These are phyloP conservation scores for Hippolais icterina DNA, from an alignment of 2,113 vertebrate genomes.

Conservation along the genomic window DNA sequence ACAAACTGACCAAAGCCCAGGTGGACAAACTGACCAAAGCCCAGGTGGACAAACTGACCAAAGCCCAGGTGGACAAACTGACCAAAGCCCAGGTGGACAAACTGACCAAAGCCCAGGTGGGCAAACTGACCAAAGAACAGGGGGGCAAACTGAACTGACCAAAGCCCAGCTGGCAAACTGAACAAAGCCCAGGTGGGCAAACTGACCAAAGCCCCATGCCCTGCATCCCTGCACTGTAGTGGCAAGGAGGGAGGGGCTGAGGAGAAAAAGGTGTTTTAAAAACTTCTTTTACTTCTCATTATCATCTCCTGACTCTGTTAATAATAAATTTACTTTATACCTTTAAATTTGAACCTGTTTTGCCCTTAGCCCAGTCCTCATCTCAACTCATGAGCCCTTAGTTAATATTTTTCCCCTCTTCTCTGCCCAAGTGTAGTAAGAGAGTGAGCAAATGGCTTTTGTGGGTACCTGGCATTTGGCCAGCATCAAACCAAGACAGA, in stretches of 20 bases:
- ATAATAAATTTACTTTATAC: neutral
- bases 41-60: too few relatives aligned
- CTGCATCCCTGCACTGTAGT: neutral
- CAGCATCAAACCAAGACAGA: neutral
- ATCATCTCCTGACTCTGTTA: neutral
- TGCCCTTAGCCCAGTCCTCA: neutral
- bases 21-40: too few relatives aligned
- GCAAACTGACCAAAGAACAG: too few relatives aligned
- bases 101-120: too few relatives aligned
- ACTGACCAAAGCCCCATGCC: neutral
- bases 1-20: neutral
- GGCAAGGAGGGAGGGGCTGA: neutral
- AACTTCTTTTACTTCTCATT: neutral
- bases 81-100: too few relatives aligned
- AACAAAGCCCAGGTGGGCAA: too few relatives aligned
- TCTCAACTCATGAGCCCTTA: neutral
- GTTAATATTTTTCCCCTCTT: neutral
- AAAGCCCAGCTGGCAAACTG: neutral
- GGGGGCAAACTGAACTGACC: neutral
- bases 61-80: too few relatives aligned
- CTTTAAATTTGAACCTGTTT: neutral
- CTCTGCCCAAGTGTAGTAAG: neutral
- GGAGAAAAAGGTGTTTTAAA: neutral
- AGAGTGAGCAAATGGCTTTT: neutral
- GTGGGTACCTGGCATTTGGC: neutral